Percentiles rank a stretch among this genome's conserved stretches.
Conservation (phyloP, 2,797 vertebrate genomes). For the Gymnocypris eckloni region DNA sequence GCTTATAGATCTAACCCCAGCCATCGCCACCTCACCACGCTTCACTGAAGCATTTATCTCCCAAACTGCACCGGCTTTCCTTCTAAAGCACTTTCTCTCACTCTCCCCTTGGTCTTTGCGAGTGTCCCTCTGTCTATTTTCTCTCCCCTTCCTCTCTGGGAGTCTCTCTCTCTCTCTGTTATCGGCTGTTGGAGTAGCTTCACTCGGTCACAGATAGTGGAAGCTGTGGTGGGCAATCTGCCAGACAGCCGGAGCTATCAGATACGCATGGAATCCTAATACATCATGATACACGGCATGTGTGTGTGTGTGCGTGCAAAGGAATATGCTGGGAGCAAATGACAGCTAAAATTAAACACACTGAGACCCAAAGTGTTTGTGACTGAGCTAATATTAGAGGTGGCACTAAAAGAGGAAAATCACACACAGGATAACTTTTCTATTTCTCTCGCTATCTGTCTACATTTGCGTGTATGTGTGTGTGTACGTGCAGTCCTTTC, state of each 20-base stretch:
- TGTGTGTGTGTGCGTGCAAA: neutral
- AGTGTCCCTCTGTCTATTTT: constrained; percentile 24
- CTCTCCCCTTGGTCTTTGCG: constrained; percentile 25
- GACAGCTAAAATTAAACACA: constrained; percentile 70
- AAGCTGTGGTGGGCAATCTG: constrained; percentile 58
- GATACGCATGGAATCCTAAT: constrained; percentile 70
- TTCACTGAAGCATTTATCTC: constrained; percentile 56
- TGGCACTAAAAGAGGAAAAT: constrained; percentile 65
- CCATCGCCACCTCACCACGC: constrained; percentile 55
- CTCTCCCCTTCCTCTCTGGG: constrained; percentile 22
- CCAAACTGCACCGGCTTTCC: constrained; percentile 52
- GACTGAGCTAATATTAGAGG: constrained; percentile 69
- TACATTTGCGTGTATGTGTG: neutral
- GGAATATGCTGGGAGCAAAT: constrained; percentile 47
- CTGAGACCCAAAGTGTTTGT: constrained; percentile 65
- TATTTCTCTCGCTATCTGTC: constrained; percentile 24
- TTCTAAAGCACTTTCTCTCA: constrained; percentile 49
- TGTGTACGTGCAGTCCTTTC: constrained; percentile 65
- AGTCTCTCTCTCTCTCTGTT: constrained; percentile 32
- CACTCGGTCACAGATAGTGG: constrained; percentile 51
- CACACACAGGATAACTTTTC: constrained; percentile 51
- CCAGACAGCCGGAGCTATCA: constrained; percentile 59
- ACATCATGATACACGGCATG: constrained; percentile 41
- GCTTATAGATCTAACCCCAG: constrained; percentile 50
- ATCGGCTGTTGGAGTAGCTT: constrained; percentile 52